Evolutionary conservation across 1,140 invertebrate species (phyloP).

Genomic region (Zaprionus vittiger): DNA sequence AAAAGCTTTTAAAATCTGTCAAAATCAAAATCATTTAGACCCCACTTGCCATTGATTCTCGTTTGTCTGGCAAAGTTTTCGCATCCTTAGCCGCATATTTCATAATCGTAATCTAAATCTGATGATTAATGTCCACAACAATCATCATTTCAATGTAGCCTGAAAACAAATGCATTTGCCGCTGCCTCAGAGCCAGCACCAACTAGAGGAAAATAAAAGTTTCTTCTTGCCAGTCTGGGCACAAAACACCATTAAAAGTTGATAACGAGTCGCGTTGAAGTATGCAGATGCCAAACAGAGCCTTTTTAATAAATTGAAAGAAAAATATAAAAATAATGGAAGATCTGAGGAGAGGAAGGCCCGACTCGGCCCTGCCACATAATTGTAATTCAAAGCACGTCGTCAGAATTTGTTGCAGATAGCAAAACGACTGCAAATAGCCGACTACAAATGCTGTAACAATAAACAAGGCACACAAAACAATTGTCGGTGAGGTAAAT

Average conservation of each 20-base stretch:
- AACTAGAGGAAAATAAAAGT: slow-evolving; percentile 39
- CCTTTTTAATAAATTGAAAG: slow-evolving; percentile 32
- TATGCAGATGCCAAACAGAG: slow-evolving; percentile 55
- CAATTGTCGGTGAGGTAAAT: slow-evolving; percentile 67
- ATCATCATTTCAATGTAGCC: slow-evolving; percentile 62
- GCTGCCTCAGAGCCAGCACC: slow-evolving; percentile 8
- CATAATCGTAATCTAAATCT: slow-evolving; percentile 47
- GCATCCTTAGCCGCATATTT: not conserved
- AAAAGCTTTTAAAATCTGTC: slow-evolving; percentile 4
- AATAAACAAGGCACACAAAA: slow-evolving; percentile 75
- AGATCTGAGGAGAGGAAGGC: slow-evolving; percentile 38
- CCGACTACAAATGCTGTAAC: slow-evolving; percentile 56
- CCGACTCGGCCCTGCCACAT: slow-evolving; percentile 37
- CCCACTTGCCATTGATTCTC: not conserved
- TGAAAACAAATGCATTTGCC: slow-evolving; percentile 51
- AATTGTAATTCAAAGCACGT: slow-evolving; percentile 81
- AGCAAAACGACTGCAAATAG: slow-evolving; percentile 70
- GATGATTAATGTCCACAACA: slow-evolving; percentile 66
- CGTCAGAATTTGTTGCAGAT: slow-evolving; percentile 73
- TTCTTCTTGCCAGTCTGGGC: slow-evolving; percentile 12
- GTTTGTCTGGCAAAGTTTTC: not conserved
- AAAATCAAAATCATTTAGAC: slow-evolving; percentile 1
- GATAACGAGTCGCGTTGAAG: slow-evolving; percentile 68
- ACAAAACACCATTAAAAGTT: slow-evolving; percentile 74
- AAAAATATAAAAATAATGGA: slow-evolving; percentile 30